Base-by-base conservation (phyloP, 2,888 invertebrate species). In the Miltochrista miniata region DNA sequence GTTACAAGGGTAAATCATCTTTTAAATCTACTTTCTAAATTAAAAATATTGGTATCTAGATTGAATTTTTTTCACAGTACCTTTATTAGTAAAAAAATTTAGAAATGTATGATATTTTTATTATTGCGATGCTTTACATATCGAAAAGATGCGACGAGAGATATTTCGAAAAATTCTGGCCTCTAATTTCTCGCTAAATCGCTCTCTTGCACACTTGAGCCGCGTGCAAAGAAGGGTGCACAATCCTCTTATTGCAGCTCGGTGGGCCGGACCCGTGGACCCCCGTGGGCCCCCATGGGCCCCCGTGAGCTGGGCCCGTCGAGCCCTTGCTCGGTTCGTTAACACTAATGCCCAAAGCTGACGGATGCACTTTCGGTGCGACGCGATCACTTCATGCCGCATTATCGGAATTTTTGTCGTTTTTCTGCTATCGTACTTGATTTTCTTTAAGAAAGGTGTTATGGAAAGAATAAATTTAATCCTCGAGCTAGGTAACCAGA, bases 211-310 rank as follows among this genome's bases (percentile, higher is more conserved):
- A 30, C 68, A 54, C 63, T 74, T 69, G 61, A n/a, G 31, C 79
- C 76, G 56, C 38, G 36, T 59, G 37, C 48, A 60, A 64, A 68
- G 80, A 81, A 87, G 90, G 89, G 88, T 84, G 83, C 82, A 82
- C 78, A 88, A 90, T 89, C 90, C 88, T 89, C 89, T 90, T 90
- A 90, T 85, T 89, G 90, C 90, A 90, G 87, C 66, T 84, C 87
- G 87, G 71, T 90, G 89, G 84, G 74, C 83, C 74, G 79, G 56
- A 54, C 61, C 45, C 50, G 64, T 64, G 72, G 70, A 72, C 67
- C 75, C 66, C 46, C 47, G 40, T 44, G 45, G 37, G 48, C 40
- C n/a, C n/a, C n/a, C n/a, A n/a, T 14, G 44, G 47, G 44, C 43
- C 58, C 49, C 51, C 43, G 51, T 51, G 34, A 34, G 47, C 33